phyloP scores from a whole-genome alignment of 2,888 invertebrate genomes.

The Timema cristinae region DNA sequence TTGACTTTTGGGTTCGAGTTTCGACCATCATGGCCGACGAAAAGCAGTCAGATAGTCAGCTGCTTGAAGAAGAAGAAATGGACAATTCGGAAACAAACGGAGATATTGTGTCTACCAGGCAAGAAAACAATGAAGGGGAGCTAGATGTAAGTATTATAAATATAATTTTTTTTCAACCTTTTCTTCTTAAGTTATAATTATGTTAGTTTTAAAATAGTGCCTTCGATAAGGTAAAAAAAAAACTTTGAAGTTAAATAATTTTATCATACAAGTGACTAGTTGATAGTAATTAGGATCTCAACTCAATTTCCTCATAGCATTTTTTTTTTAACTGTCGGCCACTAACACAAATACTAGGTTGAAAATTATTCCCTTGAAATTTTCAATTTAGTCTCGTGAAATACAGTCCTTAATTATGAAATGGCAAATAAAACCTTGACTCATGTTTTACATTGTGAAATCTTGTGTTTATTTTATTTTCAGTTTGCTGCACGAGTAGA shows the following conservation, averaged over 20 bases:
- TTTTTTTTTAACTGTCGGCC: not conserved
- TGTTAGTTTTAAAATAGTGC: no score
- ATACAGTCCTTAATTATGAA: no score
- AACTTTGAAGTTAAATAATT: not conserved
- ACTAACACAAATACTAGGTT: no score
- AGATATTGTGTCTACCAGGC: not conserved
- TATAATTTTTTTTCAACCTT: not conserved
- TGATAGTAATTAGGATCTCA: not conserved
- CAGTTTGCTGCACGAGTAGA: constrained; percentile 26
- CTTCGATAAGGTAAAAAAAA: not conserved
- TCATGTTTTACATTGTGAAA: no score
- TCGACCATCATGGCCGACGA: constrained; percentile 24
- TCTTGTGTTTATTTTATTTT: constrained; percentile 14
- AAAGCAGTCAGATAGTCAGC: not conserved
- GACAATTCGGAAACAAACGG: constrained; percentile 3
- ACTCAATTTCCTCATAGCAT: not conserved
- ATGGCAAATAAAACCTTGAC: no score
- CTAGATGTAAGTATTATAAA: constrained; percentile 18
- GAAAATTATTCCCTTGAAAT: no score
- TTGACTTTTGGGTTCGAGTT: not conserved
- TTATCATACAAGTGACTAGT: not conserved
- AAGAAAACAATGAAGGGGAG: not conserved
- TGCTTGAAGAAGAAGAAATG: constrained; percentile 15
- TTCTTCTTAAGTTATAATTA: no score
- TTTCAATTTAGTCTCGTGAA: no score